These are phyloP conservation scores for Tiphia femorata DNA, from an alignment of 2,888 invertebrate genomes.

Conservation along the genomic window DNA sequence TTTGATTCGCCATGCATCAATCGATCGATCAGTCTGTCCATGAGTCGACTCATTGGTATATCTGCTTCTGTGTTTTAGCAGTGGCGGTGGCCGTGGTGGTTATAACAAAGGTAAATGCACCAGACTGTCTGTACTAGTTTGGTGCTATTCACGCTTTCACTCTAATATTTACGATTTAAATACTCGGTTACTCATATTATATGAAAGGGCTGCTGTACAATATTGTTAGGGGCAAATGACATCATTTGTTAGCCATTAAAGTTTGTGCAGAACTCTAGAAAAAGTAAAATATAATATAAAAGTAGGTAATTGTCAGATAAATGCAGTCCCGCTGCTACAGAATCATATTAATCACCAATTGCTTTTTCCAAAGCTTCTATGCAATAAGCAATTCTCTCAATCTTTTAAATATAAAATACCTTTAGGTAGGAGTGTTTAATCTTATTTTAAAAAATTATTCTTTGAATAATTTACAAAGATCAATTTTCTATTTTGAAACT, in stretches of 20 bases:
- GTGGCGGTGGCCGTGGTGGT: conserved; percentile 95
- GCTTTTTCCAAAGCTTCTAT: too few species aligned
- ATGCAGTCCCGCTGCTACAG: conserved; percentile 6
- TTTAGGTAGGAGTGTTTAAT: too few species aligned
- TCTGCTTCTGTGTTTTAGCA: conserved; percentile 90
- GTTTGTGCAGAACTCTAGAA: background rate
- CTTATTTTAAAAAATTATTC: too few species aligned
- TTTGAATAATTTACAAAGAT: too few species aligned
- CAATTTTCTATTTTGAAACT: too few species aligned
- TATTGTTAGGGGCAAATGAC: conserved; percentile 39
- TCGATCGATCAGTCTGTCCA: conserved; percentile 71
- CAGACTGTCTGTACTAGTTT: conserved; percentile 77
- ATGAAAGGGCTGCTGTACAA: conserved; percentile 67
- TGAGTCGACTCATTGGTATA: conserved; percentile 80
- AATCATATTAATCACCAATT: conserved; percentile 50
- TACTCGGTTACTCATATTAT: conserved; percentile 66
- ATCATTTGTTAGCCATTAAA: background rate
- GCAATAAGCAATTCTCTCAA: too few species aligned
- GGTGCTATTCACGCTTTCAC: conserved; percentile 79
- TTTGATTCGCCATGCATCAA: conserved; percentile 72
- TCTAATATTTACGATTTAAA: conserved; percentile 67
- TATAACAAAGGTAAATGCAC: conserved; percentile 96
- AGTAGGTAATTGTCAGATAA: too few species aligned
- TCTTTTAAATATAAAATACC: conserved; percentile 1
- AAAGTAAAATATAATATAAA: conserved; percentile 15